These are phyloP conservation scores for Muntiacus reevesi DNA, from an alignment of 2,113 vertebrate species.

Conservation along the genomic window DNA sequence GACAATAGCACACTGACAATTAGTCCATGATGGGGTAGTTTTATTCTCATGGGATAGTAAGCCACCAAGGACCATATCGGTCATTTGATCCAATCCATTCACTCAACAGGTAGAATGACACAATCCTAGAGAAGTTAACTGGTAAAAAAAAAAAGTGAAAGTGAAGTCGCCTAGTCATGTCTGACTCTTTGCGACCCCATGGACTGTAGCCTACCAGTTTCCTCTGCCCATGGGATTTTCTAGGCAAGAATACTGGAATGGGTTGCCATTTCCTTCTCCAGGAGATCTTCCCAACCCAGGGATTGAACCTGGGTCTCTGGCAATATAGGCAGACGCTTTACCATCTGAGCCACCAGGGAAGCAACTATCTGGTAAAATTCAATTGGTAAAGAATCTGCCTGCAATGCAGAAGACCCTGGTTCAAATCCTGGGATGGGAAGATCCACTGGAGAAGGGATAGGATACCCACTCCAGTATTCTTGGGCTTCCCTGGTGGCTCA, in stretches of 20 bases:
- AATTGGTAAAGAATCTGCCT: neutral
- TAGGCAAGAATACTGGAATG: neutral
- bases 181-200: fast-evolving
- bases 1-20: neutral
- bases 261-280: neutral
- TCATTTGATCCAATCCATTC: neutral
- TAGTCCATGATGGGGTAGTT: fast-evolving
- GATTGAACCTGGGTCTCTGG: fast-evolving
- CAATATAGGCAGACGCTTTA: neutral
- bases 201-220: neutral
- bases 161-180: fast-evolving
- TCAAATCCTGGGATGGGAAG: neutral
- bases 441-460: neutral
- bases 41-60: neutral
- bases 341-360: neutral
- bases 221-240: neutral
- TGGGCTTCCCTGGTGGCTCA: neutral
- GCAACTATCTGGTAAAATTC: neutral
- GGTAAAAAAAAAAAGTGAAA: neutral
- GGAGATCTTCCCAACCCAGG: neutral
- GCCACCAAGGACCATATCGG: neutral
- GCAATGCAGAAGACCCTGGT: neutral
- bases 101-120: neutral
- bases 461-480: neutral
- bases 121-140: neutral